Base-by-base conservation (phyloP, 1,140 invertebrate genomes). In the Agrilus planipennis region DNA sequence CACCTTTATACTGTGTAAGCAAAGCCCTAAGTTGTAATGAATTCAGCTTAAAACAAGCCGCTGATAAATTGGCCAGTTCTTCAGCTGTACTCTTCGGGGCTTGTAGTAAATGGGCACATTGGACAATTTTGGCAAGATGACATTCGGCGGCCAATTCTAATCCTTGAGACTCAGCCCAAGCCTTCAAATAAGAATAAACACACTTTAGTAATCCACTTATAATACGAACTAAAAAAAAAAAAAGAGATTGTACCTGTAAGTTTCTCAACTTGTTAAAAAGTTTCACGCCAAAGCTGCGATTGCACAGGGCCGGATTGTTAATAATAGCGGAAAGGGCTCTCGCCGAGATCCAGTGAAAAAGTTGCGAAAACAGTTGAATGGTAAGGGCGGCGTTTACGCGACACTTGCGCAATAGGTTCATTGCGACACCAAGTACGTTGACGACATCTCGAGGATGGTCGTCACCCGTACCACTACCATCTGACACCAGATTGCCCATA, bases 31-130 rank as follows among this genome's bases (percentile, higher is more conserved):
- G 75, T 67, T 99, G 95, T 15, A 96, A 68, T 0, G 92, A 97
- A 68, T 99, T 99, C 7, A 99, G 70, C 55, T 95, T 95, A 68
- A 94, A 97, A 63, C 93, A 98, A 20, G 88, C 84, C n/a, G 89
- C 85, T 34, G 87, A 84, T 22, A 96, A 72, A 31, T 80, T 81
- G 7, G 86, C 82, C 12, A 95, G 75, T 58, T 98, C 91, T 53
- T 96, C 90, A 4, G 82, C 75, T n/a, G 76, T 86, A 37, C 79
- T 80, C 59, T 95, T 95, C 2, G 86, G 83, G 5, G 87, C 78
- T 68, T 87, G 79, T 12, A 88, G 58, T 17, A 88, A 62, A 58
- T 85, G 78, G 4, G 81, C 80, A 32, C 85, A 91, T 63, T 96
- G 91, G 55, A 90, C 83, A 17, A 96, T 90, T 34, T 89, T 79